These are phyloP conservation scores for Lagopus muta DNA, from an alignment of 2,113 vertebrate species.

Conservation along the genomic window DNA sequence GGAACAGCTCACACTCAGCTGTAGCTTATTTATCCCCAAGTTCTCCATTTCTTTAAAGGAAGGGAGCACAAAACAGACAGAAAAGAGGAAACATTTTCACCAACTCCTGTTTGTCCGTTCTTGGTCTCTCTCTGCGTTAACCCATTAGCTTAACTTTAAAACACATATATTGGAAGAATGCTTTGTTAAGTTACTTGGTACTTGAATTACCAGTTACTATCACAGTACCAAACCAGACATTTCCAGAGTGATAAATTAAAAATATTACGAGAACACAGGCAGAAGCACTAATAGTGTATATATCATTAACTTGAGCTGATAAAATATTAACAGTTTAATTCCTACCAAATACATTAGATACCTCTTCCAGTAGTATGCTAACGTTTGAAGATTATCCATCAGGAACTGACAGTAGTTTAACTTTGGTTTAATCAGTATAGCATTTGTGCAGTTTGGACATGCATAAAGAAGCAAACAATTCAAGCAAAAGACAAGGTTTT, in stretches of 20 bases:
- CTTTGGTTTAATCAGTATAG: neutral
- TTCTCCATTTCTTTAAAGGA: neutral
- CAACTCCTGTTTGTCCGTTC: neutral
- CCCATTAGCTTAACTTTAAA: neutral
- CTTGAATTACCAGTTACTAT: neutral
- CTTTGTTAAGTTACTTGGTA: neutral
- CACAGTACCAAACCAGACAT: neutral
- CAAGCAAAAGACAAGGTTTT: neutral
- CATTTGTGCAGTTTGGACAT: neutral
- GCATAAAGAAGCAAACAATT: neutral
- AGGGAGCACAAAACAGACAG: neutral
- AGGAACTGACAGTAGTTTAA: neutral
- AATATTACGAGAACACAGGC: neutral
- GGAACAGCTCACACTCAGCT: neutral
- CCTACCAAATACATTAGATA: neutral
- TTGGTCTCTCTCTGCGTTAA: neutral
- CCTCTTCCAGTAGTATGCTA: neutral
- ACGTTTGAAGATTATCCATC: neutral
- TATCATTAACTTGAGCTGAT: slow-evolving; percentile 58
- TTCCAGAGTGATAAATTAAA: neutral
- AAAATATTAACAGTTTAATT: slow-evolving; percentile 50
- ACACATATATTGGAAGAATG: neutral
- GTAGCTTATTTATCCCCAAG: neutral
- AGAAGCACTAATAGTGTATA: neutral
- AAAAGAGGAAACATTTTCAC: neutral